Evolutionary conservation across 37 sponge, comb jelly and placozoan species (phyloP).

Genomic region (Amphimedon queenslandica): DNA sequence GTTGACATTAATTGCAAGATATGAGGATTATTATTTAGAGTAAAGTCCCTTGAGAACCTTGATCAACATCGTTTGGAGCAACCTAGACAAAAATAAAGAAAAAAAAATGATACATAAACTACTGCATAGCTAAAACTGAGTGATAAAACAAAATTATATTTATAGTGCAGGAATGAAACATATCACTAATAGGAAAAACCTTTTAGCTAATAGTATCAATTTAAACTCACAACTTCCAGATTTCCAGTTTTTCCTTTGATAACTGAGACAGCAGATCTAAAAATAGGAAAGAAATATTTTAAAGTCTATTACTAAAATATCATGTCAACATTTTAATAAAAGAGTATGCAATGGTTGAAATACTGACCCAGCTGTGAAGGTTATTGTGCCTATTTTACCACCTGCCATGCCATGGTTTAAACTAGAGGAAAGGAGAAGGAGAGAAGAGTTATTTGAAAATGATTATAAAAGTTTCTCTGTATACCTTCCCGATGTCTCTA

Average conservation of each 20-base stretch:
- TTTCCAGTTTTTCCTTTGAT: slow-evolving; percentile 51
- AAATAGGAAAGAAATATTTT: neutral
- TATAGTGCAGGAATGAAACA: too few relatives aligned
- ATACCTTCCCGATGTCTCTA: slow-evolving; percentile 26
- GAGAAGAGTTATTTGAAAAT: neutral
- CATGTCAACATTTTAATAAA: too few relatives aligned
- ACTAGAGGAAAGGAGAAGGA: slow-evolving; percentile 11
- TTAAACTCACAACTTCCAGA: slow-evolving; percentile 61
- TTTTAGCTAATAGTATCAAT: too few relatives aligned
- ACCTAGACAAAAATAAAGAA: too few relatives aligned
- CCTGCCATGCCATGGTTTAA: slow-evolving; percentile 32
- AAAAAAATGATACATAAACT: too few relatives aligned
- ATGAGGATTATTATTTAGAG: too few relatives aligned
- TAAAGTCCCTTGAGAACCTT: too few relatives aligned
- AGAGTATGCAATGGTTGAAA: neutral
- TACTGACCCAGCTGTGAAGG: slow-evolving; percentile 43
- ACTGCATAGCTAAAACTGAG: too few relatives aligned
- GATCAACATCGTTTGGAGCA: too few relatives aligned
- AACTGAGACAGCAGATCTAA: slow-evolving; percentile 21
- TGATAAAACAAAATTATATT: too few relatives aligned
- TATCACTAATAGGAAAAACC: too few relatives aligned
- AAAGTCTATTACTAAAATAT: neutral
- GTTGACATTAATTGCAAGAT: too few relatives aligned
- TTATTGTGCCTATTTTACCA: slow-evolving; percentile 29
- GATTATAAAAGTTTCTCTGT: neutral